These are phyloP conservation scores for Anolis apletophallus DNA, from an alignment of 2,797 vertebrate species.

Conservation along the genomic window DNA sequence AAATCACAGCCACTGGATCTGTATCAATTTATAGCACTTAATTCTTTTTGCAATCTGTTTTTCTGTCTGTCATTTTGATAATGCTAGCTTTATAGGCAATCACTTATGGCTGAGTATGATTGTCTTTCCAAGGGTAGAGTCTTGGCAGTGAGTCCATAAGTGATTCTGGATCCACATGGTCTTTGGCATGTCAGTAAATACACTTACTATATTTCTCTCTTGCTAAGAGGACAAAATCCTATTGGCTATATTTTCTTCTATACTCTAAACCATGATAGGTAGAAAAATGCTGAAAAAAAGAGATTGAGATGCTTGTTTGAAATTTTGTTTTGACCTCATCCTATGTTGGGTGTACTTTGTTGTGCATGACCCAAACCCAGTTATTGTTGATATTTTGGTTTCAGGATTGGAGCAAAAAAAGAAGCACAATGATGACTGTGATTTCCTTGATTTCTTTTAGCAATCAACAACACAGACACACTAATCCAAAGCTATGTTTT, in stretches of 20 bases:
- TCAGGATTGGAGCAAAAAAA: not conserved
- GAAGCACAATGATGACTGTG: not conserved
- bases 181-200: not conserved
- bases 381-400: not conserved
- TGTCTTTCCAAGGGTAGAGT: no score
- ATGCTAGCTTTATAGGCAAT: not conserved
- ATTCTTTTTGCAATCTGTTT: no score
- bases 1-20: no score
- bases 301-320: no score
- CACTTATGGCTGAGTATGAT: no score
- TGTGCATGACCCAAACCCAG: no score
- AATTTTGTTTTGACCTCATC: no score
- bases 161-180: no score
- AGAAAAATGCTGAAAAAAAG: not conserved
- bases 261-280: not conserved
- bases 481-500: not conserved
- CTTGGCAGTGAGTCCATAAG: no score
- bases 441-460: no score
- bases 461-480: not conserved
- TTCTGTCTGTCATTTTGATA: not conserved
- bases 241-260: not conserved
- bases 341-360: no score
- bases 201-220: not conserved
- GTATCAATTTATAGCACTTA: no score
- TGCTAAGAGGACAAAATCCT: not conserved